Conservation (phyloP, 2,888 invertebrate genomes). For the Ashinkailepas kermadecensis region DNA sequence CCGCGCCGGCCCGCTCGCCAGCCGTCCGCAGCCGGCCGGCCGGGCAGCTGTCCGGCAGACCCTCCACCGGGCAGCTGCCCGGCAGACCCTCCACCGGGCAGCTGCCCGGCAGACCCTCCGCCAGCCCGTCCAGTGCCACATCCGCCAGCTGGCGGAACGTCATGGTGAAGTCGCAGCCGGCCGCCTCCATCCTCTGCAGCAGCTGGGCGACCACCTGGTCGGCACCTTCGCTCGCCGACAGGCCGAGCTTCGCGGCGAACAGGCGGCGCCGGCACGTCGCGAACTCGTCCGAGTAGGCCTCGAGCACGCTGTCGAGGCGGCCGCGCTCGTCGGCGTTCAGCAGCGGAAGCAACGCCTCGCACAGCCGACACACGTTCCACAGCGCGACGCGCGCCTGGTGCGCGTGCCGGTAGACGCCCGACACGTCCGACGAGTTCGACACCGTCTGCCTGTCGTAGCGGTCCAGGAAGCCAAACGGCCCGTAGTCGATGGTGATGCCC, state of each 20-base stretch:
- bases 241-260: constrained; percentile 52
- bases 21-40: too few relatives aligned
- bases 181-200: constrained; percentile 55
- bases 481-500: constrained; percentile 59
- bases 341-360: constrained; percentile 51
- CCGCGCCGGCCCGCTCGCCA: too few relatives aligned
- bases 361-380: constrained; percentile 57
- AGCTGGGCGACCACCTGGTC: constrained; percentile 38
- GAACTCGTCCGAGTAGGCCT: constrained; percentile 40
- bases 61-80: too few relatives aligned
- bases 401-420: constrained; percentile 52
- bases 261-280: constrained; percentile 37
- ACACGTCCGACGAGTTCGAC: constrained; percentile 57
- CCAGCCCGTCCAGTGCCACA: constrained; percentile 44
- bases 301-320: not conserved
- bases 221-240: constrained; percentile 34
- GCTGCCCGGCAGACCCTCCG: not conserved
- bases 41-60: too few relatives aligned
- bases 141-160: constrained; percentile 53
- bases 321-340: constrained; percentile 33
- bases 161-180: constrained; percentile 55
- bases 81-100: too few relatives aligned
- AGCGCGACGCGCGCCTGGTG: constrained; percentile 56
- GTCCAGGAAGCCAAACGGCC: constrained; percentile 60
- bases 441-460: constrained; percentile 55